These are phyloP conservation scores for Phyllotis vaccarum DNA, from an alignment of 2,797 vertebrate genomes.

Conservation along the genomic window DNA sequence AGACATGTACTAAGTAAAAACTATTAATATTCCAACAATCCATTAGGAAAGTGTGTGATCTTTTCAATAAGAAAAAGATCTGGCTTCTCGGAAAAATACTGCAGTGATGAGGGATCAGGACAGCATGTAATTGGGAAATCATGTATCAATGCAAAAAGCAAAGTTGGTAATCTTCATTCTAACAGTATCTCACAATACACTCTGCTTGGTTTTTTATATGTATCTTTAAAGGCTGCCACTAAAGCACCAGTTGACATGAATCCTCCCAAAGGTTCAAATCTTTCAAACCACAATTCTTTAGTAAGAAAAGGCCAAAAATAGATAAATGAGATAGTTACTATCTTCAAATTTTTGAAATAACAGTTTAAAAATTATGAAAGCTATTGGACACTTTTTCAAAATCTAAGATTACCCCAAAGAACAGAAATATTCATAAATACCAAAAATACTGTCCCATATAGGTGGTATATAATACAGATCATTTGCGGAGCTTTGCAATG, in stretches of 20 bases:
- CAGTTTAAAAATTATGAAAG: slow-evolving; percentile 47
- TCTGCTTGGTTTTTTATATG: slow-evolving; percentile 23
- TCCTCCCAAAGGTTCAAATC: slow-evolving; percentile 53
- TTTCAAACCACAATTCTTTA: neutral
- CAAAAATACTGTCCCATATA: slow-evolving; percentile 31
- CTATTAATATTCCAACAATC: slow-evolving; percentile 74
- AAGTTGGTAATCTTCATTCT: neutral
- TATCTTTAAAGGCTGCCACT: slow-evolving; percentile 33
- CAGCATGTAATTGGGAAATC: slow-evolving; percentile 13
- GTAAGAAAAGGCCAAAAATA: slow-evolving; percentile 46
- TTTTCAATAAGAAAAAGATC: slow-evolving; percentile 66
- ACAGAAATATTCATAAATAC: slow-evolving; percentile 43
- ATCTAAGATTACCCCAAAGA: slow-evolving; percentile 29
- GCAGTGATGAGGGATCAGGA: neutral
- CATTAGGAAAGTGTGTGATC: slow-evolving; percentile 72
- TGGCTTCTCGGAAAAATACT: slow-evolving; percentile 58
- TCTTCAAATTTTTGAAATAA: slow-evolving; percentile 51
- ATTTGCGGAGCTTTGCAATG: slow-evolving; percentile 29
- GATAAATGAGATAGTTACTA: neutral
- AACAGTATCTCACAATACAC: neutral
- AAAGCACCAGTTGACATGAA: slow-evolving; percentile 58
- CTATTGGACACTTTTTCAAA: neutral
- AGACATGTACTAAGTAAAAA: slow-evolving; percentile 75
- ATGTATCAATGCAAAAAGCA: slow-evolving; percentile 57
- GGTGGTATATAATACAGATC: neutral